Evolutionary conservation across 2,888 invertebrate species (phyloP), one percentile per base, ranked within the genome.

Genomic region (Drosophila colorata): DNA sequence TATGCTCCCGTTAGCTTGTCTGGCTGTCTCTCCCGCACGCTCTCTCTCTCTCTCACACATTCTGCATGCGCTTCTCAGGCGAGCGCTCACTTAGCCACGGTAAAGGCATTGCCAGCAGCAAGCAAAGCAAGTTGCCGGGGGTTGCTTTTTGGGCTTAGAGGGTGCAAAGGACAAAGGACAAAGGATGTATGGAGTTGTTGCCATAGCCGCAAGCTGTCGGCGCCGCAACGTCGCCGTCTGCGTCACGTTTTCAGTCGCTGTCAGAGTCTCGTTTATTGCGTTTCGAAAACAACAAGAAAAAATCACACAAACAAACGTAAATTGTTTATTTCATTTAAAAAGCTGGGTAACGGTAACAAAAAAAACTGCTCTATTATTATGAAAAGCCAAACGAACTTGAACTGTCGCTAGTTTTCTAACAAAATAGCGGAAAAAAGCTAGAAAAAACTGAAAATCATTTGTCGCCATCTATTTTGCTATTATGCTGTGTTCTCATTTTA

Each of bases 161-260:
- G 80, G 78, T 77, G 69, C 73, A 61, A 53, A 37, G 65, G 25
- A 7, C 25, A 28, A 41, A 55, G 33, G 61, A 69, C 68, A 80
- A 85, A 87, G 80, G 72, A 77, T 73, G 56, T 55, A 38, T 43
- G 63, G 49, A 64, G 58, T 83, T 70, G 76, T 80, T 76, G 71
- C 52, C 65, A 74, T 81, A 69, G 72, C 80, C 77, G 69, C 87
- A 82, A 82, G 85, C 81, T 87, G 76, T 78, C 69, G 87, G 84
- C 80, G 81, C 69, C 76, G 74, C 78, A 59, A 40, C 59, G 67
- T 64, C 73, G 59, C 49, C 41, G 63, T 80, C 59, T 80, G 73
- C 80, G 82, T 85, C 69, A 81, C 76, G 86, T 80, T 79, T 86
- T 82, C 59, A 66, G 82, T 70, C 43, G 64, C 53, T 69, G 60